Base-by-base conservation (phyloP, 2,888 invertebrate species). In the Apamea monoglypha region DNA sequence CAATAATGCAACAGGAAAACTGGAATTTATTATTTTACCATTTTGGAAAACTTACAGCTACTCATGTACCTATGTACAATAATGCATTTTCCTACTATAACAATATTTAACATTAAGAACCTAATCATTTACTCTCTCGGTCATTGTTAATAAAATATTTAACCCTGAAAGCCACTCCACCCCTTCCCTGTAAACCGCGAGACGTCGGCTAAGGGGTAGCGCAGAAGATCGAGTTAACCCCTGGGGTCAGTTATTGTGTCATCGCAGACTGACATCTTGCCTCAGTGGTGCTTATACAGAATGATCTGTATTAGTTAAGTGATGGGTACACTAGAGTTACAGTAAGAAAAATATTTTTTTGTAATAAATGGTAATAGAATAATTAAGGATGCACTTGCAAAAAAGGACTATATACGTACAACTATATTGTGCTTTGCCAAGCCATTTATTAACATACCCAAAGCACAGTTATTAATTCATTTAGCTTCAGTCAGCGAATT, bases 171-270 rank as follows among this genome's bases (percentile, higher is more conserved):
- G n/a, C 72, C 50, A 66, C 74, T 84, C 72, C 84, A 73, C 64
- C 61, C 68, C 72, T 71, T 84, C 61, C 14, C 32, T 67, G 2
- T 10, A 64, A 78, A 79, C 72, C 84, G 68, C 84, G 64, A 86
- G 72, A 87, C 74, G 71, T 86, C 75, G 84, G 83, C 85, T 89
- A 90, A 91, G 90, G 93, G 93, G 92, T 92, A 91, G 91, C 91
- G 86, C 87, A 92, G 95, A 92, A 92, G 92, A 88, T 91, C 89
- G 86, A 84, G 74, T 81, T 83, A 85, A 86, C 92, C 94, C 94
- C 91, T 84, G 81, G 93, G 91, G 94, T 93, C 95, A 94, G 92
- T 95, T 95, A 95, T 95, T 95, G 95, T 95, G 93, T 92, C 94
- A 92, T 93, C 90, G 90, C 66, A 77, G 81, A 81, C 87, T 87